phyloP scores from a whole-genome alignment of 1,140 invertebrate species.

The Caenorhabditis inopinata region DNA sequence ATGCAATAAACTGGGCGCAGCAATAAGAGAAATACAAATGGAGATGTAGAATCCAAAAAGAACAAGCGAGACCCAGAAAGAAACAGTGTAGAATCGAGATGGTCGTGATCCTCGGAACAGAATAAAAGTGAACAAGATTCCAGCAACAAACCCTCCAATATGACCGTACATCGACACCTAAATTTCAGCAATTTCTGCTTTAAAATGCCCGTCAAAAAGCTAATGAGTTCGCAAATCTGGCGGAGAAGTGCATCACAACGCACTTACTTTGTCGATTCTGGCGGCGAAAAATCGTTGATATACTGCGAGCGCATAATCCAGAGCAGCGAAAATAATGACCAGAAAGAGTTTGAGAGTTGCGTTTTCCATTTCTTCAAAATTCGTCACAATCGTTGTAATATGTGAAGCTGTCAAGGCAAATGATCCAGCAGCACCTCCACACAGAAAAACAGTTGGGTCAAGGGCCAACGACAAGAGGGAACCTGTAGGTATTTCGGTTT shows the following conservation, averaged over 20 bases:
- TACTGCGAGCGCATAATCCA: conserved; percentile 38
- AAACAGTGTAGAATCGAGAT: conserved; percentile 43
- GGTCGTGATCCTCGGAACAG: conserved; percentile 75
- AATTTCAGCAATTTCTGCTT: neutral
- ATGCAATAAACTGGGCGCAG: conserved; percentile 6
- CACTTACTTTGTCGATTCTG: conserved; percentile 38
- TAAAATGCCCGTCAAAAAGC: too few relatives aligned
- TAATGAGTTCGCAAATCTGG: too few relatives aligned
- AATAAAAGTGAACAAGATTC: conserved; percentile 83
- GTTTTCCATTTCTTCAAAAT: conserved; percentile 75
- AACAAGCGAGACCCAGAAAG: conserved; percentile 1
- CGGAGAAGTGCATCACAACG: too few relatives aligned
- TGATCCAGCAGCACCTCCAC: conserved; percentile 91
- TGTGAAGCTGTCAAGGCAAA: conserved; percentile 92
- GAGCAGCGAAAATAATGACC: conserved; percentile 76
- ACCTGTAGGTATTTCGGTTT: conserved; percentile 58
- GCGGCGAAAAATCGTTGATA: conserved; percentile 42
- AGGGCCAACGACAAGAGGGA: conserved; percentile 79
- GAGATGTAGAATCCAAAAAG: conserved; percentile 13
- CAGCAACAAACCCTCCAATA: conserved; percentile 83
- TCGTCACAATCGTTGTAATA: conserved; percentile 90
- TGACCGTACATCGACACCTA: conserved; percentile 91
- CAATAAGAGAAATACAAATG: conserved; percentile 23
- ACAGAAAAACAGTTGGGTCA: conserved; percentile 81
- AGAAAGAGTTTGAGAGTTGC: conserved; percentile 71